Evolutionary conservation across 2,113 vertebrate species (phyloP).

Genomic region (Semnornis frantzii): DNA sequence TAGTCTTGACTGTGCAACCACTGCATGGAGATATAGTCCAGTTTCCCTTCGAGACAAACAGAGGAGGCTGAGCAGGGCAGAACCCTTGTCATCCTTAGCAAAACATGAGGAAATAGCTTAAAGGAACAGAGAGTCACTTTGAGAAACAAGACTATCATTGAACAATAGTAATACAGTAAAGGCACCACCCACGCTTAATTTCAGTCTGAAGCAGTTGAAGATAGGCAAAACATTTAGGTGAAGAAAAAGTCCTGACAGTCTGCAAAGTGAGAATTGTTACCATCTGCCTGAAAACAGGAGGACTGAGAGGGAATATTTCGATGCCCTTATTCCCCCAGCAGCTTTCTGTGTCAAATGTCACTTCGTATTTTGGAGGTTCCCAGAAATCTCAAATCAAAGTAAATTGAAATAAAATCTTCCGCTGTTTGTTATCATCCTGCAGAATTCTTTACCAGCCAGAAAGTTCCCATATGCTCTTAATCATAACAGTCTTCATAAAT

Average conservation of each 20-base stretch:
- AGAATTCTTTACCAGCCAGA: slow-evolving; percentile 24
- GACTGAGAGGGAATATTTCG: slow-evolving; percentile 46
- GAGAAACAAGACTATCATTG: slow-evolving; percentile 77
- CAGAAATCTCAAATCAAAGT: slow-evolving; percentile 46
- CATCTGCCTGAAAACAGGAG: slow-evolving; percentile 51
- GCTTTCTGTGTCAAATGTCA: slow-evolving; percentile 1
- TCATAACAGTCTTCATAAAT: slow-evolving; percentile 57
- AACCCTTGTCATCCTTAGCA: slow-evolving; percentile 63
- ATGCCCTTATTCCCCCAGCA: slow-evolving; percentile 13
- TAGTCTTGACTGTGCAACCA: slow-evolving; percentile 56
- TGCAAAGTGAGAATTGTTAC: slow-evolving; percentile 50
- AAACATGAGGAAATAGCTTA: slow-evolving; percentile 65
- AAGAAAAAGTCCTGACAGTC: slow-evolving; percentile 60
- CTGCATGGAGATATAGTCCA: slow-evolving; percentile 34
- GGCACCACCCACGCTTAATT: slow-evolving; percentile 82
- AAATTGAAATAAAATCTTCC: slow-evolving; percentile 54
- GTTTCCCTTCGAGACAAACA: slow-evolving; percentile 31
- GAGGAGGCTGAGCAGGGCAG: slow-evolving; percentile 30
- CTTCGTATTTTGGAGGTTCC: slow-evolving; percentile 38
- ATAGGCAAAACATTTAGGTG: slow-evolving; percentile 72
- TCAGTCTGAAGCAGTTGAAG: slow-evolving; percentile 80
- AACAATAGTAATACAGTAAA: slow-evolving; percentile 83
- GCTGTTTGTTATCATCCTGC: slow-evolving; percentile 29
- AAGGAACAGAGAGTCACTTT: slow-evolving; percentile 72
- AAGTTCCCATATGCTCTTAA: slow-evolving; percentile 35